These are phyloP conservation scores for Agapornis roseicollis DNA, from an alignment of 2,113 vertebrate species.

Conservation along the genomic window DNA sequence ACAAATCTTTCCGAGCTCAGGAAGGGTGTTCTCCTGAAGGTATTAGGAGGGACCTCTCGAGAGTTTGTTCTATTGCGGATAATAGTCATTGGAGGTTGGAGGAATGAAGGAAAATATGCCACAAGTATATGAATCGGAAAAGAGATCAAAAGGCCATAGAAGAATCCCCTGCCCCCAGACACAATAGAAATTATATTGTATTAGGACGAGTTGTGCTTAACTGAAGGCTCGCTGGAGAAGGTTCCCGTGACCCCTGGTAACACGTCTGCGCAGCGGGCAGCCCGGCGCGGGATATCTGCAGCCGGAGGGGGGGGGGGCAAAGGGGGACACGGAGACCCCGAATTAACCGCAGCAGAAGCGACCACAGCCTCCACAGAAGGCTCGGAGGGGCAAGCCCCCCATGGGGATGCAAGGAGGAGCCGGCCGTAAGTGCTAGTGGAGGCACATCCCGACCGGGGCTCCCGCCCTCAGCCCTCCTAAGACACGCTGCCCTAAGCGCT, in stretches of 20 bases:
- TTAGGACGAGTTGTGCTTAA: background rate
- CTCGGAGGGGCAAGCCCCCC: rapidly evolving
- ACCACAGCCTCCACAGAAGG: rapidly evolving
- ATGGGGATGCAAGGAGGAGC: background rate
- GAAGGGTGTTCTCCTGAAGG: background rate
- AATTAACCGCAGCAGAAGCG: rapidly evolving
- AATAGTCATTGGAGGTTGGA: background rate
- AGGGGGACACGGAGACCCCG: rapidly evolving
- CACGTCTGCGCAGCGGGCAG: background rate
- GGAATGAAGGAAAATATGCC: background rate
- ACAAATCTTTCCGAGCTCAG: background rate
- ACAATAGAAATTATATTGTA: background rate
- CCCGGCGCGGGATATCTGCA: rapidly evolving
- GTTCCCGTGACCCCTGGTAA: background rate
- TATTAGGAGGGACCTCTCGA: rapidly evolving
- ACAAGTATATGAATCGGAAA: background rate
- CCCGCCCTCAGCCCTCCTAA: background rate
- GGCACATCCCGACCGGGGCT: background rate
- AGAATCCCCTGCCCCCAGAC: rapidly evolving
- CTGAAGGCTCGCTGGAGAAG: background rate
- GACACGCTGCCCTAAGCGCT: background rate
- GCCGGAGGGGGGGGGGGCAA: rapidly evolving
- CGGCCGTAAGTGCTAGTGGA: background rate
- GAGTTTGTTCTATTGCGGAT: rapidly evolving
- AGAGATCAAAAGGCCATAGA: background rate